Conservation (phyloP, 2,797 vertebrate genomes). For the Enteromius afrohamiltoni region DNA sequence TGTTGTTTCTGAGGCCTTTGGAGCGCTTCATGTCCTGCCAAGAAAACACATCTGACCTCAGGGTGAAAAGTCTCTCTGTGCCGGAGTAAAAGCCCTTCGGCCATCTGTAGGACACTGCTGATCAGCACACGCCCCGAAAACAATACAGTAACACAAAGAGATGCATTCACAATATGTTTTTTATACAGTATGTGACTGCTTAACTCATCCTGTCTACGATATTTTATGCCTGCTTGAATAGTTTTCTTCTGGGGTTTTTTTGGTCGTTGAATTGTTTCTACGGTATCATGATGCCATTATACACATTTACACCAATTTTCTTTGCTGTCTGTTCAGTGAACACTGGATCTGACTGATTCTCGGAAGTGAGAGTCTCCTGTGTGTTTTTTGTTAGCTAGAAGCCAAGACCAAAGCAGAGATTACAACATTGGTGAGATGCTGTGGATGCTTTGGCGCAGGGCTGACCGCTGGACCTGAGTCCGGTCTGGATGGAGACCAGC, state of each 20-base stretch:
- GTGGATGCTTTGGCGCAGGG: not conserved
- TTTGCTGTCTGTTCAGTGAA: not conserved
- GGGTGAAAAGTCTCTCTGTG: slow-evolving; percentile 52
- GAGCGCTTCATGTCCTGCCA: slow-evolving; percentile 78
- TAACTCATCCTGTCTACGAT: not conserved
- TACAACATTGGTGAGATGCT: slow-evolving; percentile 28
- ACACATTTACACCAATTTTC: not conserved
- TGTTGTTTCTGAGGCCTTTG: slow-evolving; percentile 74
- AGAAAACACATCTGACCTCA: slow-evolving; percentile 73
- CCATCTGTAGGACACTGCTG: slow-evolving; percentile 55
- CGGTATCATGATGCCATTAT: not conserved
- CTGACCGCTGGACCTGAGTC: slow-evolving; percentile 10
- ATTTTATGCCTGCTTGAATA: no score
- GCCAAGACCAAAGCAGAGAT: slow-evolving; percentile 26
- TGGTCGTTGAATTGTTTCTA: not conserved
- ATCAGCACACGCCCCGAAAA: not conserved
- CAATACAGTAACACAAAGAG: not conserved
- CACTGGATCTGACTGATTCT: not conserved
- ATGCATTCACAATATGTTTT: not conserved
- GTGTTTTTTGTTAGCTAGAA: not conserved
- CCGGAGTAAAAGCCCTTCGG: slow-evolving; percentile 29
- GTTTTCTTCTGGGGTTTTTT: not conserved
- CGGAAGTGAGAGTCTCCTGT: not conserved
- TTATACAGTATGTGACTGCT: not conserved
- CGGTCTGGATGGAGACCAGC: not conserved